Conservation (phyloP, 2,113 vertebrate genomes). For the Stigmatopora nigra region DNA sequence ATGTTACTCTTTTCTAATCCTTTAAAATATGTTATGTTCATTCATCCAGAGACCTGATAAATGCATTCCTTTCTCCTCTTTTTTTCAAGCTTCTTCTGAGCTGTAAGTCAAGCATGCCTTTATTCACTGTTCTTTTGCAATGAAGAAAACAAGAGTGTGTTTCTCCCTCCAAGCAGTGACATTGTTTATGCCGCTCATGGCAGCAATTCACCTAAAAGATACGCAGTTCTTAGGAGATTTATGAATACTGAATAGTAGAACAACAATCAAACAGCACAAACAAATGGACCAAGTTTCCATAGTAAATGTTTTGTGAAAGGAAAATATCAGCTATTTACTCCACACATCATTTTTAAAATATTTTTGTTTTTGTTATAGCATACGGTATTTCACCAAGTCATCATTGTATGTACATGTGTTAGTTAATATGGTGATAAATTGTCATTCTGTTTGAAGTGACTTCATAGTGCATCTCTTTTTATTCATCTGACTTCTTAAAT, state of each 20-base stretch:
- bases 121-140: conserved; percentile 54
- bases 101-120: conserved; percentile 50
- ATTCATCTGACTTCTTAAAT: not conserved
- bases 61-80: conserved; percentile 29
- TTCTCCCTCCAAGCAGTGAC: conserved; percentile 52
- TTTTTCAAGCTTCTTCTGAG: conserved; percentile 29
- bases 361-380: conserved; percentile 29
- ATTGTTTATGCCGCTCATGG: conserved; percentile 52
- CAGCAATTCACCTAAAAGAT: conserved; percentile 54
- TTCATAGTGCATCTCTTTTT: not conserved
- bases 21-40: conserved; percentile 38
- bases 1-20: conserved; percentile 27
- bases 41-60: conserved; percentile 43
- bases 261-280: conserved; percentile 61
- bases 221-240: conserved; percentile 56
- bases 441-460: conserved; percentile 12
- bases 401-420: conserved; percentile 11
- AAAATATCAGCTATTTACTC: conserved; percentile 30
- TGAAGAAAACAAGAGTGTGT: conserved; percentile 38
- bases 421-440: conserved; percentile 18
- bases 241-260: conserved; percentile 63
- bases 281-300: conserved; percentile 27
- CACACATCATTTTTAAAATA: conserved; percentile 27
- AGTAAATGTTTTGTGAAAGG: conserved; percentile 46
- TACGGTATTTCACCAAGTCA: conserved; percentile 30